These are phyloP conservation scores for human (Homo sapiens) DNA, from an alignment of 2,113 vertebrate species.

Conservation along the genomic window DNA sequence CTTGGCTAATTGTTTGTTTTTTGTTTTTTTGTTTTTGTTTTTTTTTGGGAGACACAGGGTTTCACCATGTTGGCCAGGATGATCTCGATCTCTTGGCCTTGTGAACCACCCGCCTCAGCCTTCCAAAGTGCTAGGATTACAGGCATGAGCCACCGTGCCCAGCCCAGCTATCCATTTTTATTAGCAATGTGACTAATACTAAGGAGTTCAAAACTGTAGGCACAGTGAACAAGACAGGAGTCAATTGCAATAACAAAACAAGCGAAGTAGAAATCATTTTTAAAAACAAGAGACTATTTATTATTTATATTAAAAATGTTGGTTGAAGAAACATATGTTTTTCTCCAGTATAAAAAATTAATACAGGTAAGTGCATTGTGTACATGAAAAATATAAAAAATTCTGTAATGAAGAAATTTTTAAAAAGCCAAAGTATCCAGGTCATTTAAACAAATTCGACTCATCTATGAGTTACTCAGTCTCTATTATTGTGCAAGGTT, in stretches of 20 bases:
- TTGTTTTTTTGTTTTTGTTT: too few species aligned
- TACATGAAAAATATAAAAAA: not conserved
- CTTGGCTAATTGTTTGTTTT: fast-evolving
- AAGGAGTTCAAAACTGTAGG: not conserved
- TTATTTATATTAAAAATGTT: not conserved
- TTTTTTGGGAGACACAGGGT: too few species aligned
- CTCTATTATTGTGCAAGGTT: not conserved
- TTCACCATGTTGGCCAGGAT: too few species aligned
- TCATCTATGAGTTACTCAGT: not conserved
- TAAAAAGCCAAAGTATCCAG: not conserved
- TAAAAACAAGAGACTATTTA: not conserved
- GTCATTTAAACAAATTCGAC: not conserved
- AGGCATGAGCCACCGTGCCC: too few species aligned
- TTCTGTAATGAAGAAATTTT: not conserved
- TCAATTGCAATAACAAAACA: not conserved
- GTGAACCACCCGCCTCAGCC: too few species aligned
- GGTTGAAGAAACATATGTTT: not conserved
- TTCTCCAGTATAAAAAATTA: not conserved
- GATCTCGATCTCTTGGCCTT: too few species aligned
- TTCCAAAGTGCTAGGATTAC: too few species aligned
- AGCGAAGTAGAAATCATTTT: not conserved
- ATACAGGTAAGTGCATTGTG: not conserved
- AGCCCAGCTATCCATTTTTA: not conserved
- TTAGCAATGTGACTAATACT: not conserved
- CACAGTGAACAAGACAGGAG: not conserved